Conservation (phyloP, 2,797 vertebrate genomes). For the Hyperoplus immaculatus region DNA sequence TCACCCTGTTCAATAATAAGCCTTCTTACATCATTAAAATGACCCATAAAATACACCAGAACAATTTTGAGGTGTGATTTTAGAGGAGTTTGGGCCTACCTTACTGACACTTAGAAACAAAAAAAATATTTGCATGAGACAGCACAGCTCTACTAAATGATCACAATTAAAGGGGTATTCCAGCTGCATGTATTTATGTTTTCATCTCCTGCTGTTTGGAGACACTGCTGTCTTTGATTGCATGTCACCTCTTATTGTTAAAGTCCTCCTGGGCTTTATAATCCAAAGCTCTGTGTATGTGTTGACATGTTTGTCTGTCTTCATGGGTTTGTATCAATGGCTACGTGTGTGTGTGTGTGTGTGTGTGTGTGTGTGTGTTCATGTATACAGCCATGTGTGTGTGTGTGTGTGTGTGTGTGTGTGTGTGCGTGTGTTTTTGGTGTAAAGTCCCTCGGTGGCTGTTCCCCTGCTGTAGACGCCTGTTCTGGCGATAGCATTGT, state of each 20-base stretch:
- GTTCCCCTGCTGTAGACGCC: constrained; percentile 74
- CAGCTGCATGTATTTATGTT: constrained; percentile 1
- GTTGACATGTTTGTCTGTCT: constrained; percentile 58
- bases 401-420: constrained; percentile 13
- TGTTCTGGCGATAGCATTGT: constrained; percentile 84
- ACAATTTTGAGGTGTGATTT: no score
- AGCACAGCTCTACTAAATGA: background rate
- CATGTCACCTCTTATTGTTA: constrained; percentile 71
- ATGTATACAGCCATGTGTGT: constrained; percentile 22
- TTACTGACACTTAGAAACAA: no score
- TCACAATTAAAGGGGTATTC: constrained; percentile 5
- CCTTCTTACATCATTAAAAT: background rate
- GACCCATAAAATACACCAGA: background rate
- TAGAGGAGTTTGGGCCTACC: background rate
- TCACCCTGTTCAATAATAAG: background rate
- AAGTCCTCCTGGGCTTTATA: constrained; percentile 63
- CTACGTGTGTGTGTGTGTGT: constrained; percentile 55
- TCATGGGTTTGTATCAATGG: no score
- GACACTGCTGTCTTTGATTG: constrained; percentile 57
- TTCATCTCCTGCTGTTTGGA: constrained; percentile 33
- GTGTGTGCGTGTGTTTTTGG: constrained; percentile 36
- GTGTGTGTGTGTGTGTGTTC: constrained; percentile 54
- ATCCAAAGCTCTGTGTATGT: constrained; percentile 65
- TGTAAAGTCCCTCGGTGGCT: constrained; percentile 70
- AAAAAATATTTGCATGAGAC: background rate